A percentile compares a stretch with the other conserved stretches of the same genome.
Conservation (phyloP, 2,888 invertebrate species). For the Ptychoptera albimana region DNA sequence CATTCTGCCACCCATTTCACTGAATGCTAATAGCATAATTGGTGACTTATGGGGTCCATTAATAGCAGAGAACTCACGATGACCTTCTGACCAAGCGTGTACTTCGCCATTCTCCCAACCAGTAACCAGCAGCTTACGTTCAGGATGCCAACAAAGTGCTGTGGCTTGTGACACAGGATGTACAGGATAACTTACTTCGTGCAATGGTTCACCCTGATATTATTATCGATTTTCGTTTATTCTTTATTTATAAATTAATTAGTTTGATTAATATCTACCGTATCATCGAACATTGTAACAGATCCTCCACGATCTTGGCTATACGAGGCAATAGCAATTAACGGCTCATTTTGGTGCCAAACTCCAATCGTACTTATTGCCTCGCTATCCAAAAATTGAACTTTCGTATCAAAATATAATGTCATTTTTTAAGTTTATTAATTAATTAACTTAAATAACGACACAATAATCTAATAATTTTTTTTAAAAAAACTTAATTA, state of each 20-base stretch:
- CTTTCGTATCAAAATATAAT: slow-evolving; percentile 67
- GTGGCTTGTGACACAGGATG: slow-evolving; percentile 67
- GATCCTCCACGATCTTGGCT: slow-evolving; percentile 80
- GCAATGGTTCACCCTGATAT: slow-evolving; percentile 53
- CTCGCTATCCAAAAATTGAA: slow-evolving; percentile 56
- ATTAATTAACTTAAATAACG: too few species aligned
- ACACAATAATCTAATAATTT: too few species aligned
- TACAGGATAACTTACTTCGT: slow-evolving; percentile 59
- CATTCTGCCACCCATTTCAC: slow-evolving; percentile 67
- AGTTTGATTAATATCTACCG: slow-evolving; percentile 35
- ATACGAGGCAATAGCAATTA: slow-evolving; percentile 74
- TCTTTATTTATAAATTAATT: not conserved
- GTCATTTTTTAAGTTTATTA: slow-evolving; percentile 39
- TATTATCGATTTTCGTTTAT: not conserved
- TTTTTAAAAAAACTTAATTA: too few species aligned
- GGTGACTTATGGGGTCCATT: slow-evolving; percentile 51
- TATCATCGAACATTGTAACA: slow-evolving; percentile 75
- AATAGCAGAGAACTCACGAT: slow-evolving; percentile 45
- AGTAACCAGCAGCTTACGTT: slow-evolving; percentile 59
- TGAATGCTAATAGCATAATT: slow-evolving; percentile 49
- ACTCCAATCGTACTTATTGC: slow-evolving; percentile 65
- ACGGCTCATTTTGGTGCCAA: slow-evolving; percentile 69
- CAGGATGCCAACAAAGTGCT: slow-evolving; percentile 80
- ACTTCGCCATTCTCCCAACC: slow-evolving; percentile 92
- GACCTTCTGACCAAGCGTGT: slow-evolving; percentile 63